A percentile compares a stretch with the other conserved stretches of the same genome.
Conservation (phyloP, 2,797 vertebrate genomes). For the Carduelis carduelis region DNA sequence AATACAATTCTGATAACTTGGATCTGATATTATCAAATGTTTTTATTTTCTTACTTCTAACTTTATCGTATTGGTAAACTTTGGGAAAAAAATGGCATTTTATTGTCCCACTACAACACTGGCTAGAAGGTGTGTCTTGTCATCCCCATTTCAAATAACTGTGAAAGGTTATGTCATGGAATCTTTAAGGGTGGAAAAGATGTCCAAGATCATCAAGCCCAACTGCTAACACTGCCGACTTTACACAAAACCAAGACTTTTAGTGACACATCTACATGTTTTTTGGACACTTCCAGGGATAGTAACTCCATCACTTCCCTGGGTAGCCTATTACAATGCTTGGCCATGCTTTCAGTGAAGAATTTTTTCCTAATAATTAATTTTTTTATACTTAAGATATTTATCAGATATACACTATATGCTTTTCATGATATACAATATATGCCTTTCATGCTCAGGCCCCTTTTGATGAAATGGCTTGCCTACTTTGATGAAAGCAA, state of each 20-base stretch:
- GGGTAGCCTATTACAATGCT: not conserved
- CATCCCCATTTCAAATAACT: not conserved
- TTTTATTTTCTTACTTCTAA: not conserved
- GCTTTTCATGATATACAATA: not conserved
- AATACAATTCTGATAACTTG: not conserved
- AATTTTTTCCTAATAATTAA: not conserved
- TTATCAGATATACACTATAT: not conserved
- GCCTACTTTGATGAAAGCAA: not conserved
- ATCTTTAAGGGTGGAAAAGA: not conserved
- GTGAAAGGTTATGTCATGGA: not conserved
- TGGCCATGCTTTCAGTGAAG: not conserved
- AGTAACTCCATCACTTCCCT: not conserved
- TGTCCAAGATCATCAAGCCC: not conserved
- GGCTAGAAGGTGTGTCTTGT: not conserved
- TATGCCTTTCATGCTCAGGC: not conserved
- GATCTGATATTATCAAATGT: not conserved
- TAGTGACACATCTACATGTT: not conserved
- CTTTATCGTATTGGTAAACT: not conserved
- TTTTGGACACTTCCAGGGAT: not conserved
- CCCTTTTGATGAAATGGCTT: not conserved
- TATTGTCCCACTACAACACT: not conserved
- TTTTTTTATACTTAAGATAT: not conserved
- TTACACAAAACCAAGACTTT: not conserved
- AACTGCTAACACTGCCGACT: not conserved
- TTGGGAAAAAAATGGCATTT: not conserved